Evolutionary conservation across 2,888 invertebrate species (phyloP).

Genomic region (Deilephila porcellus): DNA sequence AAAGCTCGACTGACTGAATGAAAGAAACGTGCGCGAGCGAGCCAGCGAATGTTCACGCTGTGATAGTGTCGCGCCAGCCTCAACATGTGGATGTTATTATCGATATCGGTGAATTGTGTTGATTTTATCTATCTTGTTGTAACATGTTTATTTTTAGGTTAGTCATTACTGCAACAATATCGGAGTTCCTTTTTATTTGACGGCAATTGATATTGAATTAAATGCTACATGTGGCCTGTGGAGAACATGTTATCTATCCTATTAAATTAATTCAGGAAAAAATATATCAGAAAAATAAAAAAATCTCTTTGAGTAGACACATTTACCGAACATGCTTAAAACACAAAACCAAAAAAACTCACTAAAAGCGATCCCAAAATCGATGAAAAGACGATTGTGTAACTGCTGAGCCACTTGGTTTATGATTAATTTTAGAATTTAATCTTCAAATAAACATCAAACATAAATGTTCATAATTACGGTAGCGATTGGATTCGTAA

Average conservation of each 20-base stretch:
- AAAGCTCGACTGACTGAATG: slow-evolving; percentile 61
- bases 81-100: slow-evolving; percentile 31
- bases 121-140: not conserved
- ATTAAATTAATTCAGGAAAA: no score
- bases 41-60: slow-evolving; percentile 52
- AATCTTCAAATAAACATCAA: not conserved
- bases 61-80: slow-evolving; percentile 35
- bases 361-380: no score
- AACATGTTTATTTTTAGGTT: not conserved
- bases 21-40: slow-evolving; percentile 51
- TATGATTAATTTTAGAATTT: no score
- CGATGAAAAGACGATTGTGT: not conserved
- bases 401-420: not conserved
- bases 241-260: no score
- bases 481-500: no score
- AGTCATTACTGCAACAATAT: not conserved
- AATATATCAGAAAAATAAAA: no score
- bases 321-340: no score
- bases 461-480: not conserved
- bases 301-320: no score
- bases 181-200: no score
- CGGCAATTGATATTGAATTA: no score
- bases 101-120: slow-evolving; percentile 43
- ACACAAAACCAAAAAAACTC: no score
- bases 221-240: no score